Conservation (phyloP, 2,888 invertebrate genomes). For the Polylopha cassiicola region DNA sequence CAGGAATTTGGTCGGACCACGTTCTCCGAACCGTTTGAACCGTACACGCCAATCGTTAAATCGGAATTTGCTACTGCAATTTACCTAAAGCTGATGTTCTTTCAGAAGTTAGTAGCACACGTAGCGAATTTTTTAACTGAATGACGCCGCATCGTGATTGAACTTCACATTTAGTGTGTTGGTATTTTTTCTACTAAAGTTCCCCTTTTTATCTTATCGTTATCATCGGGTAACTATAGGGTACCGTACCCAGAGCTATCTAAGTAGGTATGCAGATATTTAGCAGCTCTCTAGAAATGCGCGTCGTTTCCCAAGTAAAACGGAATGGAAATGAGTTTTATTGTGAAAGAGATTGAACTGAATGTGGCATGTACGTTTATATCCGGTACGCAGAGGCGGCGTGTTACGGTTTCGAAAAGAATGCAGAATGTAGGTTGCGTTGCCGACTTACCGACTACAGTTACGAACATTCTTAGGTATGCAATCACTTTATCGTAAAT, state of each 20-base stretch:
- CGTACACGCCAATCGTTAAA: conserved; percentile 17
- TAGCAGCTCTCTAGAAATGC: conserved; percentile 70
- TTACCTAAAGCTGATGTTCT: too few relatives aligned
- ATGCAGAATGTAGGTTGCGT: conserved; percentile 75
- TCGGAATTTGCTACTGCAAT: too few relatives aligned
- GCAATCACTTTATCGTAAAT: conserved; percentile 37
- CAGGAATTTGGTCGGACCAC: conserved; percentile 67
- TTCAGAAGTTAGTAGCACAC: too few relatives aligned
- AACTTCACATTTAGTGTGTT: too few relatives aligned
- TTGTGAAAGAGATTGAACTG: conserved; percentile 54
- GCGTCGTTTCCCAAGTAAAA: conserved; percentile 47
- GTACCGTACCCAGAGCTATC: conserved; percentile 26
- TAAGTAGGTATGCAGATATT: conserved; percentile 45
- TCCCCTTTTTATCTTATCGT: too few relatives aligned
- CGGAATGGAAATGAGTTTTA: conserved; percentile 60
- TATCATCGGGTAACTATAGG: background rate
- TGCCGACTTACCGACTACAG: conserved; percentile 70
- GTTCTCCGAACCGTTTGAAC: conserved; percentile 11
- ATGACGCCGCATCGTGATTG: too few relatives aligned
- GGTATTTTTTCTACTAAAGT: too few relatives aligned
- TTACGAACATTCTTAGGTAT: conserved; percentile 65
- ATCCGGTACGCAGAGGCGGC: conserved; percentile 74
- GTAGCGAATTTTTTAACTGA: too few relatives aligned
- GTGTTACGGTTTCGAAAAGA: conserved; percentile 77
- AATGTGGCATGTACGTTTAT: conserved; percentile 58